phyloP scores from a whole-genome alignment of 2,888 invertebrate species.

The Cancer borealis region DNA sequence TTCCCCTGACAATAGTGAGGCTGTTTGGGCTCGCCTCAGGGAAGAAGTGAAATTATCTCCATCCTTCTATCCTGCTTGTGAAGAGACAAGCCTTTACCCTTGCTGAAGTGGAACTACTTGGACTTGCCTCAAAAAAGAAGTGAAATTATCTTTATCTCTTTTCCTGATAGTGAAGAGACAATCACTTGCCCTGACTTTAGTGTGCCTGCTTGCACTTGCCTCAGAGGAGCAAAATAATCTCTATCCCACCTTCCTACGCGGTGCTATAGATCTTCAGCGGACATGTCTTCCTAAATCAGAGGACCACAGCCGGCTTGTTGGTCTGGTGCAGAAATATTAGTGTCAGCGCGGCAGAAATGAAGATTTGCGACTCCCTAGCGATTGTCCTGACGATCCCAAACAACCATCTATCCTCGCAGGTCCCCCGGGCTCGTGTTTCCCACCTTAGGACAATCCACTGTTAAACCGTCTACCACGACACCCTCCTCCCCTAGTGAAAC shows the following conservation, averaged over 20 bases:
- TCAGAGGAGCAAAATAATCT: not conserved
- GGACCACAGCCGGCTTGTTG: constrained; percentile 24
- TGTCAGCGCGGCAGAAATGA: constrained; percentile 64
- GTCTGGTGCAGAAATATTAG: constrained; percentile 47
- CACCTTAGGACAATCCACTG: constrained; percentile 1
- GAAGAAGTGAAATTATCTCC: not conserved
- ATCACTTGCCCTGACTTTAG: not conserved
- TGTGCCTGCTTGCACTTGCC: not conserved
- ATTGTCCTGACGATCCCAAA: constrained; percentile 60
- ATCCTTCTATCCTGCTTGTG: not conserved
- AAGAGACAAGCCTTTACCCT: too few species aligned
- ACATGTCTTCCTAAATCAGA: constrained; percentile 25
- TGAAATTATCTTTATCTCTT: not conserved
- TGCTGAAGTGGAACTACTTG: too few species aligned
- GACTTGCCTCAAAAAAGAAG: too few species aligned
- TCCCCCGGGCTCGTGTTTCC: not conserved
- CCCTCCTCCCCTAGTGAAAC: not conserved
- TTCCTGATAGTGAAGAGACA: not conserved
- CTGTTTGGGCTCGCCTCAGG: not conserved
- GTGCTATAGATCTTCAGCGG: constrained; percentile 40
- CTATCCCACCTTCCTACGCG: not conserved
- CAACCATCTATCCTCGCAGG: constrained; percentile 35
- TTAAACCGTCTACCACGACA: not conserved
- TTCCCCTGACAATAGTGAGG: not conserved
- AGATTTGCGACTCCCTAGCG: constrained; percentile 62